Evolutionary conservation across 2,797 vertebrate species (phyloP), one percentile per base, ranked within the genome.

Genomic region (Eutrigla gurnardus): DNA sequence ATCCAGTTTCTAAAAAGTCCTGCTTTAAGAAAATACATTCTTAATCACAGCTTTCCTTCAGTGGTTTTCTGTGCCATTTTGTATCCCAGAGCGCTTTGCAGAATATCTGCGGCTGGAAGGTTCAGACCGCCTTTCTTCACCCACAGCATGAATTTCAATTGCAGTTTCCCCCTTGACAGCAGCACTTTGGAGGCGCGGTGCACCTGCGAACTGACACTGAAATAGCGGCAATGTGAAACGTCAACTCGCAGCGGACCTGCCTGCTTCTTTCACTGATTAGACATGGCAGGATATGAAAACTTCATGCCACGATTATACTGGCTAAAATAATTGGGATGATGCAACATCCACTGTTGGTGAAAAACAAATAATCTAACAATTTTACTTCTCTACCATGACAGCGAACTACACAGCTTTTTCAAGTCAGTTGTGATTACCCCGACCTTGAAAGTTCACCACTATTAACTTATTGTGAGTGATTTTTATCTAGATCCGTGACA

Each of bases 151-250:
- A 68, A 15, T 37, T 17, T 74, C 32, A 68, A 14, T 0, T 63
- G 46, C 52, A 57, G 68, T 7, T 62, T 35, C 39, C 40, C 2
- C 40, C 33, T 5, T 13, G 35, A 35, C 33, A 66, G 52, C 75
- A 40, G 67, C 53, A 67, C 43, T 0, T 46, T 12, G 35, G 61
- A 46, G 39, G 18, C 1, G 3, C 45, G 0, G n/a, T 12, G 47
- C 54, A 55, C 46, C 59, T 67, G 55, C 57, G 66, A 62, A 50
- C 46, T 17, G 37, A 43, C 58, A 59, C 18, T 36, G 35, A 69
- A 68, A 63, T 5, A 6, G 40, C 70, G 2, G 4, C 42, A 42
- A 36, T 7, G 13, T 0, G 37, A 32, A 25, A 9, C 0, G 6
- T 45, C 18, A 47, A 14, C 33, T 52, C 46, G 25, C 32, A 49